Base-by-base conservation (phyloP, 2,888 invertebrate species). In the Pyrocoelia pectoralis region DNA sequence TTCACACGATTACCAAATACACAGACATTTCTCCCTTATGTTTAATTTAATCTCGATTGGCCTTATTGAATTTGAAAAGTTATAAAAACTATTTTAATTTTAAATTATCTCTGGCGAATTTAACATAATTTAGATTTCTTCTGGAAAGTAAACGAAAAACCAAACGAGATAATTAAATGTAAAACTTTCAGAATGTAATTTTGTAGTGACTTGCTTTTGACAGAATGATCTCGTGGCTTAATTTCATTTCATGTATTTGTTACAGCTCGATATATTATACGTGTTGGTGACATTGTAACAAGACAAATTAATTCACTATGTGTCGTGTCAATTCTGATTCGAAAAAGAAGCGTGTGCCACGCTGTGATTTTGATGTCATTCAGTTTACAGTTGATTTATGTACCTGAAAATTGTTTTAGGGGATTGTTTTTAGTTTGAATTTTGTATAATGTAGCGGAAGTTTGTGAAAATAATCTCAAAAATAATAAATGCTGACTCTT, bases 401-500 rank as follows among this genome's bases (percentile, higher is more conserved):
- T 29, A 43, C 33, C 29, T 38, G 52, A 38, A 48, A 18, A 61
- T 46, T 51, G 40, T 41, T 52, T 19, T 41, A 56, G 52, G 46
- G 19, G 29, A 38, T 24, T 18, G 52, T 51, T 53, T 43, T 43
- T 15, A 15, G 8, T 15, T 8, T 43, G 13, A 15, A 4, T 43
- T 43, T 48, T 56, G 51, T 46, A 33, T 13, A 55, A 40, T 56
- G 59, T 55, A 46, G 46, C 40, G 29, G 46, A 56, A 49, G 52
- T 61, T 56, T 68, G 68, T 65, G 59, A 65, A 68, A 69, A 68
- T 68, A 66, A 64, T 64, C 55, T 59, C 63, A 60, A 61, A 69
- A 69, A 69, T 69, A 69, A 67, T 69, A 69, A 66, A 67, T 66
- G 59, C 52, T 51, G 56, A 61, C 62, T 64, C 68, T 55, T 68